phyloP scores from a whole-genome alignment of 2,888 invertebrate genomes.

The Cheilosia pagana region DNA sequence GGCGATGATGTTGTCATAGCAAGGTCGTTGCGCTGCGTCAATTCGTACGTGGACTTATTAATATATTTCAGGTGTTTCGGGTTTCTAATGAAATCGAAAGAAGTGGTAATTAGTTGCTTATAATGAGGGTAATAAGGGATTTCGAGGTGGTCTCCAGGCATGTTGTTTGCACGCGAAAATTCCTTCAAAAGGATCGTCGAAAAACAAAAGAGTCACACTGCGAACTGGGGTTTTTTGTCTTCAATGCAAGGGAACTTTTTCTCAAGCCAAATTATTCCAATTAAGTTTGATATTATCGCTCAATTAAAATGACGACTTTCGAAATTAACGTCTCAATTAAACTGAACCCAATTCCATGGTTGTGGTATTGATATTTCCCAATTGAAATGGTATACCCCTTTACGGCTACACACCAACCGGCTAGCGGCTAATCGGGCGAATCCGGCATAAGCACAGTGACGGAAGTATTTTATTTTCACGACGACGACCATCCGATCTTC shows the following conservation, averaged over 20 bases:
- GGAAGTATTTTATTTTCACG: constrained; percentile 36
- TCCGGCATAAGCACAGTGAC: constrained; percentile 32
- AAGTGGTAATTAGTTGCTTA: constrained; percentile 22
- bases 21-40: constrained; percentile 67
- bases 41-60: constrained; percentile 34
- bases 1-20: constrained; percentile 67
- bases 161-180: not conserved
- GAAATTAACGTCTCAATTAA: constrained; percentile 40
- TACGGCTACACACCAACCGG: not conserved
- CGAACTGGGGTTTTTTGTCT: not conserved
- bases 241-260: no score
- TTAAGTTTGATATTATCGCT: not conserved
- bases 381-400: constrained; percentile 1
- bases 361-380: constrained; percentile 28
- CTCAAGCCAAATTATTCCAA: not conserved
- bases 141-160: constrained; percentile 11
- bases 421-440: constrained; percentile 6
- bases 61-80: constrained; percentile 41
- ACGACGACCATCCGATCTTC: not conserved
- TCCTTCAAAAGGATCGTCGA: not conserved
- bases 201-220: not conserved
- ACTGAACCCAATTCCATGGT: not conserved
- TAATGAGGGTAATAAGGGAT: constrained; percentile 19
- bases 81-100: constrained; percentile 26
- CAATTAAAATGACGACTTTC: constrained; percentile 23